Conservation (phyloP, 2,797 vertebrate species). For the Alcedo atthis region DNA sequence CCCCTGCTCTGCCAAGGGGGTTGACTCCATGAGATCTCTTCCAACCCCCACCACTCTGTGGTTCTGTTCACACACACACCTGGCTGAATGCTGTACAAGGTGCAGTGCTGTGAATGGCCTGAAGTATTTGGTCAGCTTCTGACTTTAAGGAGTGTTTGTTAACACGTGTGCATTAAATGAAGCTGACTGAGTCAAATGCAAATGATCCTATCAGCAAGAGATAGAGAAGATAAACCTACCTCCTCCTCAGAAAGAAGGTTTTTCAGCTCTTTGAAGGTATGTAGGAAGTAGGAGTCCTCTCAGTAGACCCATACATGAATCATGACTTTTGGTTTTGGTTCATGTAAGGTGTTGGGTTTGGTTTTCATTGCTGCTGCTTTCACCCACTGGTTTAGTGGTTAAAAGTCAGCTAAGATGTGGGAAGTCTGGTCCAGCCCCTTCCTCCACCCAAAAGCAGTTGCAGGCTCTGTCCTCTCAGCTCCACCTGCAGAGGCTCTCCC, state of each 20-base stretch:
- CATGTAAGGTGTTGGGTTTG: background rate
- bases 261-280: background rate
- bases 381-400: background rate
- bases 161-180: background rate
- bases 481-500: background rate
- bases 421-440: background rate
- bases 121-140: background rate
- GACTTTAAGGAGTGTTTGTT: background rate
- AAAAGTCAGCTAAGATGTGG: background rate
- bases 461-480: background rate
- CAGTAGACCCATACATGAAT: background rate
- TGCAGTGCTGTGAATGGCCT: background rate
- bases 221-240: background rate
- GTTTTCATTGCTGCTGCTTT: background rate
- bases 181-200: background rate
- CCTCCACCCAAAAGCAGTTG: background rate
- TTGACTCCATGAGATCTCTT: too few relatives aligned
- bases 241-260: background rate
- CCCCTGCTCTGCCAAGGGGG: too few relatives aligned
- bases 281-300: background rate
- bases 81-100: background rate
- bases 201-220: background rate
- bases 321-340: conserved; percentile 38
- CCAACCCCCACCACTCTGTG: too few relatives aligned
- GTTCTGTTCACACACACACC: too few relatives aligned